Evolutionary conservation across 2,113 vertebrate genomes (phyloP).

Genomic region (Paedocypris sp.): DNA sequence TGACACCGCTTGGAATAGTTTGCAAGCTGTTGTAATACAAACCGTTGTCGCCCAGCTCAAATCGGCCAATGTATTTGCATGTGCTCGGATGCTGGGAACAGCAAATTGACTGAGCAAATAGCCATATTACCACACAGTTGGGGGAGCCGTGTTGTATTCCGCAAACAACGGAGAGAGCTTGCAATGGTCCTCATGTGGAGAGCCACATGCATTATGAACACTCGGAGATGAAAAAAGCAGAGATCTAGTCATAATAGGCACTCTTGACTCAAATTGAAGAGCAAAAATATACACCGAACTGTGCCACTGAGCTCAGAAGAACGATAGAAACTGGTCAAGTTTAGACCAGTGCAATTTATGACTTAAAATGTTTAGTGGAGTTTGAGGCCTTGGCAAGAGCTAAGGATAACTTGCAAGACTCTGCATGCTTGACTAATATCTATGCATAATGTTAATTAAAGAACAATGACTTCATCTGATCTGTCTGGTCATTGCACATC

Average conservation of each 20-base stretch:
- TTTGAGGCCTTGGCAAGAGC: background rate
- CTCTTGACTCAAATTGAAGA: conserved; percentile 41
- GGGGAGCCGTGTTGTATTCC: conserved; percentile 53
- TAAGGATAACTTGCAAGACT: background rate
- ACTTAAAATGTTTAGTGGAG: background rate
- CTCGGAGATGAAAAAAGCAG: conserved; percentile 41
- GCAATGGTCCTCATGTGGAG: conserved; percentile 46
- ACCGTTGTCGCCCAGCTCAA: conserved; percentile 39
- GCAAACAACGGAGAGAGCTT: conserved; percentile 53
- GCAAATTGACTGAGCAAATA: conserved; percentile 69
- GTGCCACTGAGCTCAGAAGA: conserved; percentile 14
- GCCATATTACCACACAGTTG: conserved; percentile 64
- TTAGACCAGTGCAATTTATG: conserved; percentile 5
- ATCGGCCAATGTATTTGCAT: conserved; percentile 58
- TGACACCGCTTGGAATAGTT: conserved; percentile 25
- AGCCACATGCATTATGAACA: conserved; percentile 48
- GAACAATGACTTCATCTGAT: background rate
- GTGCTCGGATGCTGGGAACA: conserved; percentile 58
- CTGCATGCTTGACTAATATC: background rate
- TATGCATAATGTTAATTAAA: background rate
- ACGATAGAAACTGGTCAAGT: conserved; percentile 25
- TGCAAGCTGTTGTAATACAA: conserved; percentile 34
- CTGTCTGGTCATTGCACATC: background rate
- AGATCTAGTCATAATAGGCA: conserved; percentile 35
- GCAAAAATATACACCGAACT: conserved; percentile 34